A percentile compares a stretch with the other conserved stretches of the same genome.
phyloP scores from a whole-genome alignment of 2,113 vertebrate species.

The Alligator mississippiensis region DNA sequence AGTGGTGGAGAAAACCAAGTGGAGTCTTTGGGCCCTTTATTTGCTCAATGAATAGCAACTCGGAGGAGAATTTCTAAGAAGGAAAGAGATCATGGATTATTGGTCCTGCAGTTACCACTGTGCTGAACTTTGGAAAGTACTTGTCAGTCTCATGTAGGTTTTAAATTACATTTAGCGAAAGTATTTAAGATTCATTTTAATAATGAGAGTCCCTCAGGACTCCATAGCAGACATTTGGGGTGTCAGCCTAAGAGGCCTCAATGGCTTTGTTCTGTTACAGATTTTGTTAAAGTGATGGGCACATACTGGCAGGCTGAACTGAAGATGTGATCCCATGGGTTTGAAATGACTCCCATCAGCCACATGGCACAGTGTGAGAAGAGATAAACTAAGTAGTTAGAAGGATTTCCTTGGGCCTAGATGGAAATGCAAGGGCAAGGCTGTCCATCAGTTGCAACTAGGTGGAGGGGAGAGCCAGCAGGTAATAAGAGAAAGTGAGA shows the following conservation, averaged over 20 bases:
- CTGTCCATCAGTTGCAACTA: neutral
- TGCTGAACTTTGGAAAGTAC: neutral
- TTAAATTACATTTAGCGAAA: neutral
- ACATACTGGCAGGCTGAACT: neutral
- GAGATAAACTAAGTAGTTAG: neutral
- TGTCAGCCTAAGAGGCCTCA: neutral
- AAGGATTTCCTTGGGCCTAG: no score
- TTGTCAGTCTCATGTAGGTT: neutral
- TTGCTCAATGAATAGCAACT: neutral
- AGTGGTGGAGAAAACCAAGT: no score
- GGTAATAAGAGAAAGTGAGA: neutral
- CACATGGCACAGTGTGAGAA: neutral
- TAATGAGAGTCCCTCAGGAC: neutral
- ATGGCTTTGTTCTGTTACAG: neutral
- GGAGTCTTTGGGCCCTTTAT: no score
- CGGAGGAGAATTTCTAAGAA: neutral
- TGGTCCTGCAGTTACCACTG: no score
- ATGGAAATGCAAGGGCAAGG: neutral
- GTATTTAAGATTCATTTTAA: neutral
- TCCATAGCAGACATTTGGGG: neutral
- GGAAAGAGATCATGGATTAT: neutral
- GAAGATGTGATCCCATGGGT: neutral
- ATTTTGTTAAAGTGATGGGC: neutral
- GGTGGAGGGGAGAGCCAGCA: neutral
- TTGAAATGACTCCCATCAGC: neutral